Evolutionary conservation across 2,113 vertebrate genomes (phyloP).

Genomic region (Psammodynastes pulverulentus): DNA sequence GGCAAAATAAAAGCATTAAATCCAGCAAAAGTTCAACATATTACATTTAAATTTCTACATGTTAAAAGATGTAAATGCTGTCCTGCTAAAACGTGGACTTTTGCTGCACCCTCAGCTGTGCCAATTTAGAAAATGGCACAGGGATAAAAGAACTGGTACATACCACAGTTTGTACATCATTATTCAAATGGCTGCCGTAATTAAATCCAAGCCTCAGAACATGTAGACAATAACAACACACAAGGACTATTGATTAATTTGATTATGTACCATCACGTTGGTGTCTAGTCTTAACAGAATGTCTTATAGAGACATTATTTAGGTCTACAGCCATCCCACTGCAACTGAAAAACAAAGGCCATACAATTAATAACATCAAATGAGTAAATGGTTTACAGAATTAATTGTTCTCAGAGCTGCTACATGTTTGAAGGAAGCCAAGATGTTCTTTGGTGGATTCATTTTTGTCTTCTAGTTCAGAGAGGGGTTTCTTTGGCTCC

Average conservation of each 20-base stretch:
- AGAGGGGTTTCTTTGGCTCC: not conserved
- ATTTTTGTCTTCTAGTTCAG: not conserved
- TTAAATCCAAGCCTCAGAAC: not conserved
- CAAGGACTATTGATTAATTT: not conserved
- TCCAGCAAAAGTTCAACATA: not conserved
- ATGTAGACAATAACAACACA: not conserved
- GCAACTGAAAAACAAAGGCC: not conserved
- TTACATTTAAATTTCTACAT: not conserved
- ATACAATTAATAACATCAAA: not conserved
- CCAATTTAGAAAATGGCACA: not conserved
- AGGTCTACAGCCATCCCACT: not conserved
- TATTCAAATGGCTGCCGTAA: not conserved
- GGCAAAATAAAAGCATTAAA: not conserved
- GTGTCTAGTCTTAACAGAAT: not conserved
- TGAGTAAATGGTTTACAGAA: not conserved
- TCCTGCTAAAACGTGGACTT: not conserved
- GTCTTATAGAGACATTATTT: not conserved
- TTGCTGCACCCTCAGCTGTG: not conserved
- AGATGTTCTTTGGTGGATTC: not conserved
- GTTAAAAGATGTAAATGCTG: not conserved
- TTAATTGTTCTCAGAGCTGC: not conserved
- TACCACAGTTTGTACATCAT: not conserved
- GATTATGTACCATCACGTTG: not conserved
- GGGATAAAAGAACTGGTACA: not conserved
- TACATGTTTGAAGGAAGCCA: not conserved